Conservation (phyloP, 2,113 vertebrate species). For the Heterotilapia buettikoferi region DNA sequence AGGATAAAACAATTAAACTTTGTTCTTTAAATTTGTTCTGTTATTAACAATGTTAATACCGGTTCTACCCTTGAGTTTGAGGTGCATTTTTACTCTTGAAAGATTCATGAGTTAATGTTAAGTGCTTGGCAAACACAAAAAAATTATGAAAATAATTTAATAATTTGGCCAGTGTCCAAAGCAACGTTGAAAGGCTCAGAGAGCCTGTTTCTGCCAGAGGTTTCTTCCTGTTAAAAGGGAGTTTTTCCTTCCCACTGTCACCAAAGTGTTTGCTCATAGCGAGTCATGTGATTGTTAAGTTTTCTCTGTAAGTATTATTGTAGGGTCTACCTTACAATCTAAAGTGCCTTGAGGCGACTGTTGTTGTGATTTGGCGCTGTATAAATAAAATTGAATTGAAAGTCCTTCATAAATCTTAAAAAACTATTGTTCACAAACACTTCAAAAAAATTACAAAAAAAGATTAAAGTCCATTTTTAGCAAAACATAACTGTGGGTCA, state of each 20-base stretch:
- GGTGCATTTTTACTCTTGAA: background rate
- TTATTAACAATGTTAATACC: background rate
- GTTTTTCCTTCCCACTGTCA: background rate
- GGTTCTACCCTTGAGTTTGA: background rate
- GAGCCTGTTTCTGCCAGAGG: rapidly evolving
- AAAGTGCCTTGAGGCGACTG: background rate
- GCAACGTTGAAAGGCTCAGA: rapidly evolving
- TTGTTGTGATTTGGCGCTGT: background rate
- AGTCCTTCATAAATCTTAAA: background rate
- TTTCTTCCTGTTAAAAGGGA: background rate
- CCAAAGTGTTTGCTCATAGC: background rate
- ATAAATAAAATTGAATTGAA: background rate
- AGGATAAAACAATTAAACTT: background rate
- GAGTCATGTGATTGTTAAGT: background rate
- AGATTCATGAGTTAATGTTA: background rate
- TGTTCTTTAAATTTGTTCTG: background rate
- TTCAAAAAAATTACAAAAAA: background rate
- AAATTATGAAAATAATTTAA: background rate
- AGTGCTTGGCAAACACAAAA: background rate
- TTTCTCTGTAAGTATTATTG: background rate
- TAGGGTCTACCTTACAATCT: background rate
- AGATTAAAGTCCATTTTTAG: background rate
- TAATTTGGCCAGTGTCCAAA: background rate
- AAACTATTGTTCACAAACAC: background rate
- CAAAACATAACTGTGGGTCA: background rate